Conservation (phyloP, 2,888 invertebrate genomes). For the Ectropis crepuscularia region DNA sequence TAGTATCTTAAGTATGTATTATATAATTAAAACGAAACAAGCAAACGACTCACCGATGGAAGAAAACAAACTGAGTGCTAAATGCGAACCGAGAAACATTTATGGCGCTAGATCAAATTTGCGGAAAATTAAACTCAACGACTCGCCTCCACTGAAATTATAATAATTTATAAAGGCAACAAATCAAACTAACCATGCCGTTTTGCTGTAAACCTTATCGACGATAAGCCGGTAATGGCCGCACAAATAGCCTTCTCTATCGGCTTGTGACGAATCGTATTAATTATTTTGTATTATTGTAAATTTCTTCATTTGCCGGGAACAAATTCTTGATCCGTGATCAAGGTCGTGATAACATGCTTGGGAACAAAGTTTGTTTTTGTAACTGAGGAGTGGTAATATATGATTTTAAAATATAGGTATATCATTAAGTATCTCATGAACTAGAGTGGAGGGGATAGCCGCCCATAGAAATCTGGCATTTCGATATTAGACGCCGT, state of each 20-base stretch:
- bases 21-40: not conserved
- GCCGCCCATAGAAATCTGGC: too few species aligned
- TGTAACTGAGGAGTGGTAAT: not conserved
- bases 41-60: conserved; percentile 25
- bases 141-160: conserved; percentile 71
- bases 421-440: too few species aligned
- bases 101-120: conserved; percentile 78
- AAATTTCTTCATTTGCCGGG: conserved; percentile 43
- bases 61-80: conserved; percentile 28
- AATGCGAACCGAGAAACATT: conserved; percentile 49
- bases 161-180: conserved; percentile 80
- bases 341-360: conserved; percentile 37
- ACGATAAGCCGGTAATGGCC: conserved; percentile 70
- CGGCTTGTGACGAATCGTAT: conserved; percentile 70
- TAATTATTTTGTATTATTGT: conserved; percentile 68
- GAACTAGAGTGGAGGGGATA: too few species aligned
- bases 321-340: conserved; percentile 35
- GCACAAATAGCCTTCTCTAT: conserved; percentile 70
- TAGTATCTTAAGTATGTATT: too few species aligned
- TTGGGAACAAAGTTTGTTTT: not conserved
- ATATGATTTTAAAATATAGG: too few species aligned
- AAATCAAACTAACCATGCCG: conserved; percentile 82
- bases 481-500: too few species aligned
- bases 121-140: conserved; percentile 80
- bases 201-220: conserved; percentile 78